A percentile compares a stretch with the other conserved stretches of the same genome.
Conservation (phyloP, 2,113 vertebrate species). For the Chlamydotis undulata region DNA sequence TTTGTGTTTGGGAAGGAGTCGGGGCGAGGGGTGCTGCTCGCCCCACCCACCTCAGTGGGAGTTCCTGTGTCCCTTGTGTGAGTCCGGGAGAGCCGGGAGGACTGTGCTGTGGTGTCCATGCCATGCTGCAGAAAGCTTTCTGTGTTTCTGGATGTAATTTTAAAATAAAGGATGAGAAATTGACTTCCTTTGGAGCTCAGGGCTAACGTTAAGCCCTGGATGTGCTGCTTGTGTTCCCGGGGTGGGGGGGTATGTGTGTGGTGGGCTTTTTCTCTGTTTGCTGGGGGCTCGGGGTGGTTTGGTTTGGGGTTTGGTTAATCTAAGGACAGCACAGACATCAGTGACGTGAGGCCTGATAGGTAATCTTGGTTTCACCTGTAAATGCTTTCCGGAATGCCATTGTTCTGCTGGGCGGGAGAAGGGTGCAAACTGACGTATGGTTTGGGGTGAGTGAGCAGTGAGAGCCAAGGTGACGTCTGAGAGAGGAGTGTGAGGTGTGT, state of each 20-base stretch:
- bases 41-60: not conserved
- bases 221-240: not conserved
- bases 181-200: not conserved
- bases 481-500: not conserved
- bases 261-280: not conserved
- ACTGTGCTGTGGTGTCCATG: too few species aligned
- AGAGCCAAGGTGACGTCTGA: not conserved
- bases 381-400: rapidly evolving
- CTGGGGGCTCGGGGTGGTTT: not conserved
- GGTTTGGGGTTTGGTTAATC: not conserved
- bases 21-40: not conserved
- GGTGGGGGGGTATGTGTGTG: too few species aligned
- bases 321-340: not conserved
- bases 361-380: not conserved
- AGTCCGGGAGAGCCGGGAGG: not conserved
- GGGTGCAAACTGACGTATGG: not conserved
- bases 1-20: not conserved
- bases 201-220: rapidly evolving
- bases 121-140: not conserved
- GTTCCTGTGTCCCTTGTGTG: too few species aligned
- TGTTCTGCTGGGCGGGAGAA: not conserved
- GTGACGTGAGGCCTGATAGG: not conserved
- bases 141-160: not conserved
- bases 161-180: not conserved
- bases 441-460: not conserved